Conservation (phyloP, 37 sponge, comb jelly and placozoan genomes). For the Chondrosia reniformis region DNA sequence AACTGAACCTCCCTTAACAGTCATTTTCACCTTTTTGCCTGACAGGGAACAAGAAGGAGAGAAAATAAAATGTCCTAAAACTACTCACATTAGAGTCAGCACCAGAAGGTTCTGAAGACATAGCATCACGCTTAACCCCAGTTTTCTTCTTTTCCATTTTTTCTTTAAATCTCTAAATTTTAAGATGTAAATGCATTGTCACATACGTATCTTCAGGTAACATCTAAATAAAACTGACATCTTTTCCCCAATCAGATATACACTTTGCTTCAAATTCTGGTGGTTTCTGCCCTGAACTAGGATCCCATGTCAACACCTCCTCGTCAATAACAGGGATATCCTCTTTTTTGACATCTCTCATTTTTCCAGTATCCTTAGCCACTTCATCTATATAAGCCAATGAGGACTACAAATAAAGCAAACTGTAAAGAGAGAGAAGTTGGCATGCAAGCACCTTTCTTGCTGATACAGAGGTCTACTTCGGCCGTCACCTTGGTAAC, state of each 20-base stretch:
- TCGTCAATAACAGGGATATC: conserved; percentile 72
- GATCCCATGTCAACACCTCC: conserved; percentile 31
- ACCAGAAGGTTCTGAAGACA: too few relatives aligned
- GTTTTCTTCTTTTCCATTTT: too few relatives aligned
- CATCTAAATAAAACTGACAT: too few relatives aligned
- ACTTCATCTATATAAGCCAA: conserved; percentile 47
- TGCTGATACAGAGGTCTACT: conserved; percentile 68
- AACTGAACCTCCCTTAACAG: conserved; percentile 82
- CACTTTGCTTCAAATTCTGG: conserved; percentile 56
- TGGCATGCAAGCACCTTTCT: conserved; percentile 22
- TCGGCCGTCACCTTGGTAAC: conserved; percentile 32
- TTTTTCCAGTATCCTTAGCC: conserved; percentile 62
- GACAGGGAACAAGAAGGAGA: too few relatives aligned
- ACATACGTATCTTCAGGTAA: too few relatives aligned
- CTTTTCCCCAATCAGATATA: conserved; percentile 77
- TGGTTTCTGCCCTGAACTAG: conserved; percentile 49
- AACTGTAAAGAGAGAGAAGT: too few relatives aligned
- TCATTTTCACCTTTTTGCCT: conserved; percentile 73
- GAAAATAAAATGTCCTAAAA: too few relatives aligned
- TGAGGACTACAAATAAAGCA: not conserved
- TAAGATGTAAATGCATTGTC: too few relatives aligned
- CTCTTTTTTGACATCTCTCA: conserved; percentile 55
- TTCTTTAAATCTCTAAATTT: too few relatives aligned
- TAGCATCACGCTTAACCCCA: too few relatives aligned
- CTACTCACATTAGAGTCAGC: too few relatives aligned